A percentile compares a stretch with the other conserved stretches of the same genome.
Conservation (phyloP, 2,797 vertebrate species). For the Numenius phaeopus region DNA sequence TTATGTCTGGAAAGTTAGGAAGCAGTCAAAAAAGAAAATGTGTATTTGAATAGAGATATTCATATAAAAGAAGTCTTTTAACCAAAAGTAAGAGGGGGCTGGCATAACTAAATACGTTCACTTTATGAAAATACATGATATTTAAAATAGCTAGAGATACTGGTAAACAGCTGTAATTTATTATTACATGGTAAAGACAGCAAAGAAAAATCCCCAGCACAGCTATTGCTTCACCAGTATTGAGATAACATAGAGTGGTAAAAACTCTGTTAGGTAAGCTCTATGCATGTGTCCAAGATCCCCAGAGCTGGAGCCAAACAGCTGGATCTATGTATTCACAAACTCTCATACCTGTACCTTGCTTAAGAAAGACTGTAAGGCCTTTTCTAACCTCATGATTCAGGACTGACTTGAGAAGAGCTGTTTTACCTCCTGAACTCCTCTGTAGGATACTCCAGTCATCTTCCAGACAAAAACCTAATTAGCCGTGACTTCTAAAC, state of each 20-base stretch:
- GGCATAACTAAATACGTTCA: not conserved
- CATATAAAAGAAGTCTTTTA: not conserved
- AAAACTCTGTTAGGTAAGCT: not conserved
- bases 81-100: not conserved
- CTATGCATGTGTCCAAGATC: not conserved
- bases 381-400: not conserved
- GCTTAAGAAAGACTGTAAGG: not conserved
- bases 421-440: not conserved
- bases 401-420: not conserved
- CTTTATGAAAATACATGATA: not conserved
- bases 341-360: not conserved
- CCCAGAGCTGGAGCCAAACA: not conserved
- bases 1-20: not conserved
- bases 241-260: not conserved
- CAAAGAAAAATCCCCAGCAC: not conserved
- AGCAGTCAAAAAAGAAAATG: not conserved
- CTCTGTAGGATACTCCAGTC: not conserved
- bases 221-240: not conserved
- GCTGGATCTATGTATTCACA: not conserved
- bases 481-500: not conserved
- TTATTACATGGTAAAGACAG: not conserved
- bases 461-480: not conserved
- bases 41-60: not conserved
- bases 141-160: not conserved
- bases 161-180: not conserved